Evolutionary conservation across 2,113 vertebrate genomes (phyloP), one percentile per base, ranked within the genome.

Genomic region (Ellobius talpinus): DNA sequence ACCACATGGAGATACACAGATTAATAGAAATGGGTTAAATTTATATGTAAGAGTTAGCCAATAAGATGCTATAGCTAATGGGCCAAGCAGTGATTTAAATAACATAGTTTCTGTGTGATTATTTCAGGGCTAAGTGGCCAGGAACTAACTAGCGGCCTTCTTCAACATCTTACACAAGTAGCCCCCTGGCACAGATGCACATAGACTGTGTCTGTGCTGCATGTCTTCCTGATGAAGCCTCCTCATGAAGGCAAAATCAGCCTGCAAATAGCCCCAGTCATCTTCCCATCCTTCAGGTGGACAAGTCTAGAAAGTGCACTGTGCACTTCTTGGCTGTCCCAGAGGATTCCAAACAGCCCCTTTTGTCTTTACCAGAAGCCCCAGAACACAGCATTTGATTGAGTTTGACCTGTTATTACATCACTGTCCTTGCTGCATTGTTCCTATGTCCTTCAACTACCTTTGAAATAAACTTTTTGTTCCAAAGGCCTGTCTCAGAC

Each of bases 171-270:
- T 2, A 1, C 2, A 0, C 13, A 14, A 2, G 17, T 7, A 61
- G n/a, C 0, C 16, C 4, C 29, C 7, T 68, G 6, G 26, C n/a
- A 47, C 29, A 29, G 68, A 19, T n/a, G 19, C 9, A 5, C 12
- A 63, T 36, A 33, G 7, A 31, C 23, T 68, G 10, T 5, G n/a
- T 77, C 92, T 63, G 29, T 24, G 5, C 36, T 24, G 29, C 9
- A 63, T 68, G 2, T 1, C 31, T 88, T 58, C 36, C 26, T 39
- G 31, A 90, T 42, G 77, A 42, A 63, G 7, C 0, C 5, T 5
- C 1, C 7, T 70, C 16, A 31, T 63, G 31, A 29, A 4, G n/a
- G 12, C 42, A 72, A 73, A 19, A 1, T 12, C 13, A 91, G 17
- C 16, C 24, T 26, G 8, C 55, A 12, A 61, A 66, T 42, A 84